Evolutionary conservation across 1,140 invertebrate genomes (phyloP), one percentile per base, ranked within the genome.

Genomic region (Agraylea sexmaculata): DNA sequence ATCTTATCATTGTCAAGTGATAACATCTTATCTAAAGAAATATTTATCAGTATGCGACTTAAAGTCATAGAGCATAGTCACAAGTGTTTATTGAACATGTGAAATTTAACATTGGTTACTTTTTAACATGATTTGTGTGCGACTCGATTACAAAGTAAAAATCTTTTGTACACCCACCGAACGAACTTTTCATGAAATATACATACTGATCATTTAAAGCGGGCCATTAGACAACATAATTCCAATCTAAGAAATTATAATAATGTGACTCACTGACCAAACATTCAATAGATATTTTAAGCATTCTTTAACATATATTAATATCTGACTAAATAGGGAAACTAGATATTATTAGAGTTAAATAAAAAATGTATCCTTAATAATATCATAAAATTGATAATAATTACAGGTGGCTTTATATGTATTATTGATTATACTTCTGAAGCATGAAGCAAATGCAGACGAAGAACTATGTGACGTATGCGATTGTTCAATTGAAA

Each of bases 391-490:
- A n/a, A n/a, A n/a, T n/a, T n/a, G n/a, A 33, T 17, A 33, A 33
- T 33, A 3, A 11, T 33, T 16, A 33, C 13, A 17, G 31, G 2
- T 16, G 5, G 12, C 20, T 21, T 38, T 28, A 10, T 21, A 28
- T 11, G 18, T 27, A 17, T 7, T 18, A n/a, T 8, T 18, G 11
- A 27, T 29, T 7, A 38, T 15, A 31, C 5, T 31, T 20, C 4
- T 13, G 32, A 12, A 7, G 7, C 18, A 22, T 27, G 30, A 41
- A 11, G 13, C 28, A 8, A 11, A 40, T 5, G 22, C 25, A 12
- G 34, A 47, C 10, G 30, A 41, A 28, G 16, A 40, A 17, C 27
- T 41, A 15, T 41, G 39, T 21, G 20, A 41, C 10, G 16, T 17
- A 17, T 41, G 39, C 16, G 18, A 33, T n/a, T 41, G 39, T 18